Evolutionary conservation across 2,888 invertebrate genomes (phyloP), one percentile per base, ranked within the genome.

Genomic region (Fabriciana adippe): DNA sequence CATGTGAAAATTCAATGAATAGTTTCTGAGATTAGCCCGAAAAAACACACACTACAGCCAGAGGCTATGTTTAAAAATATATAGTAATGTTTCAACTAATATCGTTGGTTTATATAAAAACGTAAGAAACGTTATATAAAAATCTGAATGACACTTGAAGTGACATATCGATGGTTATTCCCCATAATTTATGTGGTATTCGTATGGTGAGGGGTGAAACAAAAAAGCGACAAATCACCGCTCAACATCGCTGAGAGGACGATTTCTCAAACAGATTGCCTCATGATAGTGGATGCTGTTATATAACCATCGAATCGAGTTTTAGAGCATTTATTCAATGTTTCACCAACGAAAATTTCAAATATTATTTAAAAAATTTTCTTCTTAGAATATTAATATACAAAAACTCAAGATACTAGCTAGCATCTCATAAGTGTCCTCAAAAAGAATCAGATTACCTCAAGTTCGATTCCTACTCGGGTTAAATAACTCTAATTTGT

Each of bases 191-290:
- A 68, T 70, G 60, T 60, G 55, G 59, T 51, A 64, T 64, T 68
- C 56, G 57, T 62, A 55, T 62, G 48, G 15, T 65, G 64, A 62
- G 69, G 70, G 67, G 69, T 63, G 65, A 67, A 71, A 72, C 68
- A 73, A 75, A 74, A 75, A 69, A 68, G 67, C 72, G 70, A 75
- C 75, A 75, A 75, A 75, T 75, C 72, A 73, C 72, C 68, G 64
- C 71, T 59, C 72, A 64, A 56, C 62, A 68, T 63, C 66, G 67
- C 71, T 71, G 67, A 74, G 72, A 69, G 72, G 73, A 69, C 67
- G 67, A 75, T 75, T 72, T 73, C 72, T 75, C 74, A 74, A 48
- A 66, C 64, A 69, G 70, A 75, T 73, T 73, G 73, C 71, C 64
- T 64, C 63, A 56, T 66, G 59, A 71, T 70, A 65, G 57, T 26